Evolutionary conservation across 1,140 invertebrate species (phyloP).

Genomic region (Olivierus martensii): DNA sequence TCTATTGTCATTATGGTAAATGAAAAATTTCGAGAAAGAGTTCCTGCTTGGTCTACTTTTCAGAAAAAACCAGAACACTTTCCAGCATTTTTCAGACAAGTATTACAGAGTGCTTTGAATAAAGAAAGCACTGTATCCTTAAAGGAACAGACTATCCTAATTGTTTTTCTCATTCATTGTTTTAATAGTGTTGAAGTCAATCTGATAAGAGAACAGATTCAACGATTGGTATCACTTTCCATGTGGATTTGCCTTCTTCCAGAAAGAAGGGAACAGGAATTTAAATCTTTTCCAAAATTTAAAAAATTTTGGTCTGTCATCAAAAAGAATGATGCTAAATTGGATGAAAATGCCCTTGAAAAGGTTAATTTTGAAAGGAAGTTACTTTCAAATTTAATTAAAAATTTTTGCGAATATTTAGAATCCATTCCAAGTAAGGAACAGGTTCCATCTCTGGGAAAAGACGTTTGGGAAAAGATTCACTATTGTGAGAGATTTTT

Average conservation of each 20-base stretch:
- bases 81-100: conserved; percentile 68
- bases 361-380: conserved; percentile 71
- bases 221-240: conserved; percentile 77
- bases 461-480: conserved; percentile 43
- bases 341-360: conserved; percentile 48
- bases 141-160: conserved; percentile 68
- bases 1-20: conserved; percentile 96
- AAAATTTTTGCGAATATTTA: conserved; percentile 76
- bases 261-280: conserved; percentile 65
- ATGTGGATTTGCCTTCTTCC: conserved; percentile 86
- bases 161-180: conserved; percentile 89
- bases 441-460: conserved; percentile 27
- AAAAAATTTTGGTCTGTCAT: conserved; percentile 82
- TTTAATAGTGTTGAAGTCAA: conserved; percentile 77
- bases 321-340: conserved; percentile 60
- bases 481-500: conserved; percentile 91
- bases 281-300: conserved; percentile 75
- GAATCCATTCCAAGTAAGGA: conserved; percentile 45
- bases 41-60: conserved; percentile 90
- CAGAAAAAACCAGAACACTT: conserved; percentile 67
- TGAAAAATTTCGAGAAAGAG: conserved; percentile 93
- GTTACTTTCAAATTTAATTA: conserved; percentile 76
- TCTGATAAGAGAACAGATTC: conserved; percentile 80
- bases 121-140: conserved; percentile 35
- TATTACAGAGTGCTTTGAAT: conserved; percentile 53